These are phyloP conservation scores for Leistus spinibarbis DNA, from an alignment of 2,888 invertebrate genomes.

Conservation along the genomic window DNA sequence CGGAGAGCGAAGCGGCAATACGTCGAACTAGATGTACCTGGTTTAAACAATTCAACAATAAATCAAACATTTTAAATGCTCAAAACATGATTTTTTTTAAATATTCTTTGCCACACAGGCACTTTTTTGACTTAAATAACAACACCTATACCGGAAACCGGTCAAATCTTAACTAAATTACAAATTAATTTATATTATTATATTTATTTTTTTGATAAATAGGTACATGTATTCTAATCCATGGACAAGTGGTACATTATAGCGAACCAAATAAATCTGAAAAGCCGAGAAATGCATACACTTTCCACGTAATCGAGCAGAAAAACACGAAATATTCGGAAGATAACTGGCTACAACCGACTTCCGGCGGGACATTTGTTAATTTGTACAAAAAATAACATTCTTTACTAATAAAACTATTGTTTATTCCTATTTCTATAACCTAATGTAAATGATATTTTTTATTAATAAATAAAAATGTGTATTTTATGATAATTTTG, in stretches of 20 bases:
- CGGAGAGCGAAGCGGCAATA: too few species aligned
- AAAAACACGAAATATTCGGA: constrained; percentile 74
- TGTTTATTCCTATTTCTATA: neutral
- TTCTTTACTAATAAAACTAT: neutral
- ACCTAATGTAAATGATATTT: neutral
- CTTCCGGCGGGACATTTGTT: constrained; percentile 70
- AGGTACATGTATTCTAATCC: constrained; percentile 88
- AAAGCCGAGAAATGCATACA: constrained; percentile 90
- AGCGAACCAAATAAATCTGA: constrained; percentile 85
- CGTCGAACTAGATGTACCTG: too few species aligned
- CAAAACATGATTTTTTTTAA: too few species aligned
- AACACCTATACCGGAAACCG: too few species aligned
- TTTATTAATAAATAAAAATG: neutral
- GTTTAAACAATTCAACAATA: too few species aligned
- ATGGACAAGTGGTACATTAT: constrained; percentile 92
- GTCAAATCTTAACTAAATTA: neutral
- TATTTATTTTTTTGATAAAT: constrained; percentile 47
- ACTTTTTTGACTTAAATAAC: too few species aligned
- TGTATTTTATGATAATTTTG: neutral
- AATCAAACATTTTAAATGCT: too few species aligned
- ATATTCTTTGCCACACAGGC: too few species aligned
- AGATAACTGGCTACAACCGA: constrained; percentile 88
- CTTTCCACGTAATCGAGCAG: constrained; percentile 91
- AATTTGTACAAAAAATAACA: constrained; percentile 66
- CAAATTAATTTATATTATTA: constrained; percentile 12